Evolutionary conservation across 2,797 vertebrate genomes (phyloP), one percentile per base, ranked within the genome.

Genomic region (Epinephelus malabaricus): DNA sequence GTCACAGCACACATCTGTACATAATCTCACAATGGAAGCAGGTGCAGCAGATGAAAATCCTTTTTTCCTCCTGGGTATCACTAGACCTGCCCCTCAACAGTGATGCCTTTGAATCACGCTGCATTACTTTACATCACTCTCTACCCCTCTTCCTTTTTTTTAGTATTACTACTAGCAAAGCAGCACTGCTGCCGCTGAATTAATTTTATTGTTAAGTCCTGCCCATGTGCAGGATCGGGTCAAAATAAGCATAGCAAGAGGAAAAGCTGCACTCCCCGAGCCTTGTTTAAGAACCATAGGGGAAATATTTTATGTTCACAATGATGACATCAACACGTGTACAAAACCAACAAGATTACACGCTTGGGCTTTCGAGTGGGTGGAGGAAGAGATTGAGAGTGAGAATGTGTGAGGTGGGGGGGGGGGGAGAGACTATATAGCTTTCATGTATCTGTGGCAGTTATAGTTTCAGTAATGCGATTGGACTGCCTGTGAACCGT

Each of bases 251-350:
- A 54, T 56, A 47, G 60, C 0, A 58, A 88, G 63, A 70, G 77
- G 74, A 85, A 78, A 72, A 78, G 69, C 40, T 63, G 73, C 69
- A 67, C 60, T 74, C 56, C 78, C 34, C 34, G 74, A 81, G 71
- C 65, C 73, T 84, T 23, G 53, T 80, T 88, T 70, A 72, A 74
- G 72, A 90, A 89, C 74, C 83, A 84, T 63, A 78, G 77, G 89
- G 82, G 83, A 87, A 90, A 88, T 83, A 90, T 90, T 81, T 87
- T 62, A 80, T 81, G 82, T 86, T 93, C 89, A 90, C 92, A 85
- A 88, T 87, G 90, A 94, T 92, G 94, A 92, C 92, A 95, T 93
- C 90, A 90, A 91, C 93, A 94, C 88, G 92, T 94, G 91, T 88
- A 92, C 71, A 8, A 89, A 91, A 92, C 90, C 89, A 94, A 93